These are phyloP conservation scores for Galagoides demidoff DNA, from an alignment of 2,797 vertebrate genomes.

Conservation along the genomic window DNA sequence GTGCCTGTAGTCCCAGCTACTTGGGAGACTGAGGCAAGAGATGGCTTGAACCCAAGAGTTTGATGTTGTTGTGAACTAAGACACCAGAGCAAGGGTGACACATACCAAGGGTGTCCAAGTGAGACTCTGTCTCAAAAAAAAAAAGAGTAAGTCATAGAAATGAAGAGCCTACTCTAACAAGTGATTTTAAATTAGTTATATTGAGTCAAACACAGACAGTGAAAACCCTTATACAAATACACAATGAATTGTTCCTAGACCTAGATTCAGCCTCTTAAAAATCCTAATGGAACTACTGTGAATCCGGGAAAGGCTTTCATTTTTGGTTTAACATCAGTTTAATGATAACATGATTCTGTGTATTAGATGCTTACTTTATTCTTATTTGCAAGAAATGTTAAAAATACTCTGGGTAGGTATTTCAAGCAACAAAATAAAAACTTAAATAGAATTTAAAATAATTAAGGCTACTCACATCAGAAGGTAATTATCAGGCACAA, in stretches of 20 bases:
- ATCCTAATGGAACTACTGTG: background rate
- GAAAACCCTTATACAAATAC: background rate
- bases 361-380: background rate
- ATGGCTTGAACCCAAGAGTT: too few relatives aligned
- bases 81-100: too few relatives aligned
- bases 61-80: too few relatives aligned
- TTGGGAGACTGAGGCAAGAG: too few relatives aligned
- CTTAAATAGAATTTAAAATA: conserved; percentile 23
- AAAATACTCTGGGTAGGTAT: background rate
- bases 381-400: conserved; percentile 5
- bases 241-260: background rate
- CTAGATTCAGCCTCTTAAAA: background rate
- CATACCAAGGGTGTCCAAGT: too few relatives aligned
- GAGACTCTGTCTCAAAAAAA: too few relatives aligned
- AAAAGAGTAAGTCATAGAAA: background rate
- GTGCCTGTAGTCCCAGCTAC: too few relatives aligned
- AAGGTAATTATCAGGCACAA: background rate
- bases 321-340: background rate
- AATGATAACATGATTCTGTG: background rate
- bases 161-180: background rate
- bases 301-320: background rate
- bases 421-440: conserved; percentile 16
- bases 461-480: background rate
- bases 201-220: background rate
- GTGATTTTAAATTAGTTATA: background rate